Conservation (phyloP, 2,888 invertebrate species). For the Lasioglossum figueresi region DNA sequence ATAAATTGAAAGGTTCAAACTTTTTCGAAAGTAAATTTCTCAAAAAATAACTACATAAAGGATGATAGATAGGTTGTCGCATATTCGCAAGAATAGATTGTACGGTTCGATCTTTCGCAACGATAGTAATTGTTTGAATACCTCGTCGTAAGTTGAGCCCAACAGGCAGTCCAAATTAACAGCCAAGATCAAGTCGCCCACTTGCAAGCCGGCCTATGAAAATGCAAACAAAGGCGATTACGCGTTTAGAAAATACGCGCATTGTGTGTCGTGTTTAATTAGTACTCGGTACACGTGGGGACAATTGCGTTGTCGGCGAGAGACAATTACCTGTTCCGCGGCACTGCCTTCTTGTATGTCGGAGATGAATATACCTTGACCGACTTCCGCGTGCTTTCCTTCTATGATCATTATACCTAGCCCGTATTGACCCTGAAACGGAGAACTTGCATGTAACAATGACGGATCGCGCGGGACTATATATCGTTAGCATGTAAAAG, state of each 20-base stretch:
- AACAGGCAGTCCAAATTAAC: slow-evolving; percentile 97
- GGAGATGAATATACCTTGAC: slow-evolving; percentile 96
- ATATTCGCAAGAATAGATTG: not conserved
- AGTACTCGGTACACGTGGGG: not conserved
- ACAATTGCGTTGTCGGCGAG: slow-evolving; percentile 7
- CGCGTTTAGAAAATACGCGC: not conserved
- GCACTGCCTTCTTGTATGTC: slow-evolving; percentile 96
- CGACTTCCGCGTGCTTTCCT: slow-evolving; percentile 95
- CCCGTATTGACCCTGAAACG: slow-evolving; percentile 89
- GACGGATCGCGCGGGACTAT: not conserved
- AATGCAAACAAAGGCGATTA: not conserved
- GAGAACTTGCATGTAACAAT: slow-evolving; percentile 19
- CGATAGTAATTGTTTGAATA: slow-evolving; percentile 77
- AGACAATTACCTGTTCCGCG: slow-evolving; percentile 89
- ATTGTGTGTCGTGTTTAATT: slow-evolving; percentile 2
- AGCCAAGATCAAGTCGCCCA: slow-evolving; percentile 98
- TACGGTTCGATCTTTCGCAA: not conserved
- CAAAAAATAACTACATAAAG: not conserved
- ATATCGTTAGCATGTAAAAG: not conserved
- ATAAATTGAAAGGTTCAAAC: not conserved
- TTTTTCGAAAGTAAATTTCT: not conserved
- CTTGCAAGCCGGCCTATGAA: slow-evolving; percentile 94
- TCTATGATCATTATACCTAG: slow-evolving; percentile 98
- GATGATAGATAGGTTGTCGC: not conserved
- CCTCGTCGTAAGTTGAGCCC: slow-evolving; percentile 94